phyloP scores from a whole-genome alignment of 35 echinoderm and acorn worm species.

The Lytechinus variegatus region DNA sequence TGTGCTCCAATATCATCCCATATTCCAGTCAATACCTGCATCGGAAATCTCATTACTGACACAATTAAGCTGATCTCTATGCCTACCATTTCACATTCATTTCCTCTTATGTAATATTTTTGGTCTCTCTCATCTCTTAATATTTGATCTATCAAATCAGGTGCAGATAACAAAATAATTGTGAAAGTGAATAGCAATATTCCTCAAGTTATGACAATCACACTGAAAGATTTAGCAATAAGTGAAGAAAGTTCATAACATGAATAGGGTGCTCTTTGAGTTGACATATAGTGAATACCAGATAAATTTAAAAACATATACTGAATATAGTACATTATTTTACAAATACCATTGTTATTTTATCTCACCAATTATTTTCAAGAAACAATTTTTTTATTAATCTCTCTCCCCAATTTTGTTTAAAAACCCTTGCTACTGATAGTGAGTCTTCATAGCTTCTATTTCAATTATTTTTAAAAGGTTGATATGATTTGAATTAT shows the following conservation, averaged over 20 bases:
- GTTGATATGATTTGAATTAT: not conserved
- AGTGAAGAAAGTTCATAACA: too few relatives aligned
- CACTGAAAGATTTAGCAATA: too few relatives aligned
- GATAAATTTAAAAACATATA: too few relatives aligned
- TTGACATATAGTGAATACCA: too few relatives aligned
- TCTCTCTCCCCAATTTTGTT: not conserved
- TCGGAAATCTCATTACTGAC: not conserved
- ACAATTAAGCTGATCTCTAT: not conserved
- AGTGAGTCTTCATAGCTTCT: not conserved
- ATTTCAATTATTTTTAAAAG: too few relatives aligned
- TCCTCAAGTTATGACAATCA: too few relatives aligned
- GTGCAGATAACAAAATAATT: too few relatives aligned
- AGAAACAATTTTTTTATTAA: not conserved
- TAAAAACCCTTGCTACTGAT: not conserved
- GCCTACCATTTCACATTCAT: not conserved
- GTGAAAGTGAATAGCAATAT: too few relatives aligned
- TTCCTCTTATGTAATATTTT: not conserved
- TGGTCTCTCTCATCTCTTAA: not conserved
- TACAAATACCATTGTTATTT: not conserved
- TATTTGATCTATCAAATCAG: too few relatives aligned
- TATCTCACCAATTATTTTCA: not conserved
- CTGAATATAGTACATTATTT: too few relatives aligned
- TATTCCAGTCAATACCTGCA: conserved; percentile 32
- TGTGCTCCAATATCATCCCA: conserved; percentile 30
- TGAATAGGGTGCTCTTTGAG: too few relatives aligned